phyloP scores from a whole-genome alignment of 2,888 invertebrate species.

The Xestobium rufovillosum region DNA sequence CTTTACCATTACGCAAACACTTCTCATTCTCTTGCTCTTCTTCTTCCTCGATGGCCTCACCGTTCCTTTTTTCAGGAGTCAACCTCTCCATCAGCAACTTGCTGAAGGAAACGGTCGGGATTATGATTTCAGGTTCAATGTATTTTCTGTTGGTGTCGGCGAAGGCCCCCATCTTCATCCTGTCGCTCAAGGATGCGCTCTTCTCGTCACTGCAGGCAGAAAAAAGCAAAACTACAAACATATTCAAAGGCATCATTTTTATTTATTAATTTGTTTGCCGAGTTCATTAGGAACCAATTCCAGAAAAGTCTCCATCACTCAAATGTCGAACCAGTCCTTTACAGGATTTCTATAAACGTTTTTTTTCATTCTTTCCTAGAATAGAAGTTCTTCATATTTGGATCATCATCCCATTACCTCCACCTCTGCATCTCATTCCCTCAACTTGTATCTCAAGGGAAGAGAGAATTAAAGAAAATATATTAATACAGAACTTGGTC shows the following conservation, averaged over 20 bases:
- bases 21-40: neutral
- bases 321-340: too few species aligned
- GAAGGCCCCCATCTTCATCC: conserved; percentile 71
- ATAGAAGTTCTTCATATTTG: too few species aligned
- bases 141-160: conserved; percentile 60
- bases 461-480: too few species aligned
- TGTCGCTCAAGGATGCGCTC: conserved; percentile 61
- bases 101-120: conserved; percentile 61
- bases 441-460: too few species aligned
- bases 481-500: too few species aligned
- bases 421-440: too few species aligned
- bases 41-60: conserved; percentile 6
- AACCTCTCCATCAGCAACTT: conserved; percentile 44
- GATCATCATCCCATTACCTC: too few species aligned
- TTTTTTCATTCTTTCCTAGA: too few species aligned
- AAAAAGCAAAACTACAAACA: conserved; percentile 17
- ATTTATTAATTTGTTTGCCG: too few species aligned
- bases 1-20: conserved; percentile 4
- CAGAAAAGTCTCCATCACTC: too few species aligned
- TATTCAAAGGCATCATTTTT: conserved; percentile 10
- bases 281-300: too few species aligned
- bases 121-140: conserved; percentile 46
- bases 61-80: conserved; percentile 23
- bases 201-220: conserved; percentile 56
- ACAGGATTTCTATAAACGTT: too few species aligned